phyloP scores from a whole-genome alignment of 2,113 vertebrate species.

The Garra rufa region DNA sequence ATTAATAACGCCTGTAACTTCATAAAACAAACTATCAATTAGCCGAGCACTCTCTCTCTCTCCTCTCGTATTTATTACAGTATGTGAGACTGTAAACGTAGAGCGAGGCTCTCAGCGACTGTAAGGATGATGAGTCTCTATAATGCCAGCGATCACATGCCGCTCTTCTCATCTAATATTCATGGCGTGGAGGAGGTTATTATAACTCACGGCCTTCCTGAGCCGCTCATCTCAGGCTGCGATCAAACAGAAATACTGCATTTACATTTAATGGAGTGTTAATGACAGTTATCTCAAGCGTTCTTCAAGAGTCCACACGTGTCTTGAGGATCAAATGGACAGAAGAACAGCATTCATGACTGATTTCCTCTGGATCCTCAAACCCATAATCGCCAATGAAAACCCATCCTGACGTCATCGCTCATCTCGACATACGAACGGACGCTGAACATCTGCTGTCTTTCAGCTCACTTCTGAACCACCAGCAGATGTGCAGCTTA shows the following conservation, averaged over 20 bases:
- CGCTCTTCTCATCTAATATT: neutral
- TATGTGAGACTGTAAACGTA: neutral
- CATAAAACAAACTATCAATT: neutral
- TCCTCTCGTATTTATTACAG: neutral
- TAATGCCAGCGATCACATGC: neutral
- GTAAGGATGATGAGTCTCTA: too few species aligned
- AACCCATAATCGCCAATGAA: neutral
- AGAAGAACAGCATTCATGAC: neutral
- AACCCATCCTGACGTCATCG: neutral
- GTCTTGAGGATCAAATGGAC: neutral
- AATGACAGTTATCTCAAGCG: neutral
- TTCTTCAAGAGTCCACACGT: neutral
- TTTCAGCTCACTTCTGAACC: neutral
- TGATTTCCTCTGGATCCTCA: neutral
- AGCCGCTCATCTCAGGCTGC: neutral
- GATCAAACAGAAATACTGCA: neutral
- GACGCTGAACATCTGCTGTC: neutral
- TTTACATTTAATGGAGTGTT: neutral
- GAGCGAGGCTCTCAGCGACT: neutral
- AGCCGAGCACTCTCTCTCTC: neutral
- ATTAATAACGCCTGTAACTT: neutral
- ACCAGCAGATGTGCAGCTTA: neutral
- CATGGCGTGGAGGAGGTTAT: neutral
- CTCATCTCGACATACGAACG: neutral
- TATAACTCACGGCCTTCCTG: neutral